Evolutionary conservation across 2,797 vertebrate species (phyloP), one percentile per base, ranked within the genome.

Genomic region (Acipenser transmontanus): DNA sequence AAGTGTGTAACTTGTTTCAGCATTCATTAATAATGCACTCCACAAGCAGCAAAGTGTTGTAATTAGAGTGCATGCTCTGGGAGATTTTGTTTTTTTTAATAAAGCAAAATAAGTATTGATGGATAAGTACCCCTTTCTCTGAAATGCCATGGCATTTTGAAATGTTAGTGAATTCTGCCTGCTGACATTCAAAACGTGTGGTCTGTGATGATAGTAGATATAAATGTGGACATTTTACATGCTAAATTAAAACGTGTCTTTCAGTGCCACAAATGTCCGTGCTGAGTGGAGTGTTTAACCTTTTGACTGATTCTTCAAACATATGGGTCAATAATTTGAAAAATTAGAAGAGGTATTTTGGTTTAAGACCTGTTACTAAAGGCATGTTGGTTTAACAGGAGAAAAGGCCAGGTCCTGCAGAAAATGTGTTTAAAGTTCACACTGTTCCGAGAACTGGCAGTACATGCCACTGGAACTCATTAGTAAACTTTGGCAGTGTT

Each of bases 121-220:
- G 60, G 65, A 71, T 72, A 76, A 78, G 71, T 59, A 66, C 68
- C 75, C 69, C 66, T 77, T 74, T 86, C 81, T 86, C 79, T 84
- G 82, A 91, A 91, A 91, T 91, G 89, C 85, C 89, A 85, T 88
- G 90, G 88, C 90, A 91, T 91, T 91, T 91, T 84, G 82, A 79
- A 91, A 90, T 89, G 88, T 85, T 87, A 81, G 82, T 74, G 79
- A 86, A 89, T 85, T 86, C 85, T 85, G 75, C 81, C 84, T 66
- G 78, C 84, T 91, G 90, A 91, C 89, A 91, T 91, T 91, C 88
- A 90, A 78, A 89, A 88, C 85, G 84, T 85, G 86, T 84, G 76
- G 59, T 59, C 71, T 82, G 74, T 85, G 73, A 68, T 70, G 62
- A 51, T 66, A 69, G 70, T 63, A 72, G 68, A 70, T 78, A 88